Base-by-base conservation (phyloP, 2,888 invertebrate genomes). In the Cybosia mesomella region DNA sequence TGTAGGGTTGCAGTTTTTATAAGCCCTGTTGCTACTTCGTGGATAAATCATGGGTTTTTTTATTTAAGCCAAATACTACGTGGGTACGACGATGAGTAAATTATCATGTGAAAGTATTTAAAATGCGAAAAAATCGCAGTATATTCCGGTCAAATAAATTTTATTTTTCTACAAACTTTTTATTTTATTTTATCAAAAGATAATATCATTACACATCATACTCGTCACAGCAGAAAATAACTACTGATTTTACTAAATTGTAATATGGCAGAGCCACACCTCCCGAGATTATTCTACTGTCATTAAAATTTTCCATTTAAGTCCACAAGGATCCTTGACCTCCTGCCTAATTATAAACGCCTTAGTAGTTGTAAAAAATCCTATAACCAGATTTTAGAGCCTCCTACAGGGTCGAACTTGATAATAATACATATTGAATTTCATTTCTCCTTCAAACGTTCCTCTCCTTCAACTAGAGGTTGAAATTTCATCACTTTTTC, bases 1-100 rank as follows among this genome's bases (percentile, higher is more conserved):
- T 11, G 21, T n/a, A 24, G 69, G 61, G 61, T 64, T 9, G 43
- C 64, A 64, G 39, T 21, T 54, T 39, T 36, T 66, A 24, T 63
- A 53, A 34, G n/a, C 24, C 36, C 39, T 58, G 3, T 36, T 55
- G 39, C 58, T 39, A 39, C 9, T 55, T 49, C 3, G 49, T 9
- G n/a, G n/a, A n/a, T 49, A 49, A 43, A 18, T 43, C 49, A n/a
- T n/a, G 1, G n/a, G n/a, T 8, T 49, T 49, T 49, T 49, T 49
- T n/a, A n/a, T n/a, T 49, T n/a, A 49, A n/a, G n/a, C 49, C n/a
- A 8, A 49, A 49, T 49, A 43, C 43, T 43, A 43, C 15, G 5
- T 43, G 43, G 43, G 2, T 39, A 15, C 15, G 15, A 39, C 18
- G 1, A 18, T 28, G 15, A 43, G 43, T 10, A 5, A 43, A 43